A percentile compares a stretch with the other conserved stretches of the same genome.
Evolutionary conservation across 2,888 invertebrate genomes (phyloP).

Genomic region (Pediacus dermestoides): DNA sequence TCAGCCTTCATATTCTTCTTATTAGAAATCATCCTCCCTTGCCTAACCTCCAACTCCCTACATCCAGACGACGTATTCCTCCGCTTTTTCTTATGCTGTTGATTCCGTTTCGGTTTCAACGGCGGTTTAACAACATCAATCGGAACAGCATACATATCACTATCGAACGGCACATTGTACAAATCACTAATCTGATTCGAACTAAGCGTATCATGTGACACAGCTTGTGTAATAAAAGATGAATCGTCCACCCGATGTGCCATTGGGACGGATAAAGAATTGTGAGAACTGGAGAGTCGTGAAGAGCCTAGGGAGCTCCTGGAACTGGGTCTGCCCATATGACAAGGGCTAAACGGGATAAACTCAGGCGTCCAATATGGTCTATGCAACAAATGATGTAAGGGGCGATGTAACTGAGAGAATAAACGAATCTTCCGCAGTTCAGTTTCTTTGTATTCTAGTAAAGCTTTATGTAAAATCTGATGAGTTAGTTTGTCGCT

Average conservation of each 20-base stretch:
- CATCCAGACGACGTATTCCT: slow-evolving; percentile 50
- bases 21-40: slow-evolving; percentile 20
- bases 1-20: slow-evolving; percentile 24
- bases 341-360: slow-evolving; percentile 60
- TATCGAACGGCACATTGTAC: slow-evolving; percentile 85
- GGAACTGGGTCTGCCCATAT: slow-evolving; percentile 63
- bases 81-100: slow-evolving; percentile 41
- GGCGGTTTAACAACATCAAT: slow-evolving; percentile 73
- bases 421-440: slow-evolving; percentile 20
- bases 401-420: slow-evolving; percentile 25
- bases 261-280: slow-evolving; percentile 68
- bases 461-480: slow-evolving; percentile 52
- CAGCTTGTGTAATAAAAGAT: slow-evolving; percentile 83
- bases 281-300: slow-evolving; percentile 81
- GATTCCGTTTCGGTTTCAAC: slow-evolving; percentile 50
- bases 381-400: slow-evolving; percentile 31
- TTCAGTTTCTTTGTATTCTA: slow-evolving; percentile 46
- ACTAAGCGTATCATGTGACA: slow-evolving; percentile 77
- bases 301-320: slow-evolving; percentile 72
- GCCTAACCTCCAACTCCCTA: slow-evolving; percentile 37
- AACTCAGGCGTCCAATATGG: slow-evolving; percentile 58
- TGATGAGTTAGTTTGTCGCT: slow-evolving; percentile 51
- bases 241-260: slow-evolving; percentile 79
- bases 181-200: slow-evolving; percentile 78
- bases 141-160: slow-evolving; percentile 83